Evolutionary conservation across 1,140 invertebrate genomes (phyloP).

Genomic region (Pygmarrhopalites habei): DNA sequence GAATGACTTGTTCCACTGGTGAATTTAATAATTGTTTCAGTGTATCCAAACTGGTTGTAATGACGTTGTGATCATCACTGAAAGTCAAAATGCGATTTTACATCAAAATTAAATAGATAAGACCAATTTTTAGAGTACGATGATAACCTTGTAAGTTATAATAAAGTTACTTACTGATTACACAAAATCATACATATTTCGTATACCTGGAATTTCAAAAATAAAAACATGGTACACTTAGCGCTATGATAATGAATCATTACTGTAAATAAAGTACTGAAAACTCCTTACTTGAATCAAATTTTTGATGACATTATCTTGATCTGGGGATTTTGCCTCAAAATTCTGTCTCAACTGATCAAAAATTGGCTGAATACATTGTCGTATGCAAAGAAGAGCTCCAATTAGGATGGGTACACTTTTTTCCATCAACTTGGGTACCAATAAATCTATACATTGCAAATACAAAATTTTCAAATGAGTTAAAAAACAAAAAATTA

Average conservation of each 20-base stretch:
- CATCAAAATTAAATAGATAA: too few species aligned
- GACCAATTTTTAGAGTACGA: too few species aligned
- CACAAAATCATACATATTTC: conserved; percentile 70
- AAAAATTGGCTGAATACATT: conserved; percentile 25
- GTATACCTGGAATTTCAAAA: conserved; percentile 63
- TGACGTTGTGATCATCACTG: conserved; percentile 71
- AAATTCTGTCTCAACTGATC: conserved; percentile 15
- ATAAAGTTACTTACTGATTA: too few species aligned
- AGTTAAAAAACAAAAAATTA: conserved; percentile 8
- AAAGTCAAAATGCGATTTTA: too few species aligned
- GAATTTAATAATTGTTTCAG: conserved; percentile 63
- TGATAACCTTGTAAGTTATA: too few species aligned
- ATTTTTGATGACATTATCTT: conserved; percentile 16
- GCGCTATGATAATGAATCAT: conserved; percentile 14
- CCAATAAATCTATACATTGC: conserved; percentile 38
- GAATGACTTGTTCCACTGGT: conserved; percentile 54
- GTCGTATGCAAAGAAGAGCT: conserved; percentile 29
- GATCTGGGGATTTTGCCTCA: conserved; percentile 7
- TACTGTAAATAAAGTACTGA: too few species aligned
- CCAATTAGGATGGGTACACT: conserved; percentile 32
- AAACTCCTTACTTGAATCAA: conserved; percentile 23
- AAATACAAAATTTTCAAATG: conserved; percentile 13
- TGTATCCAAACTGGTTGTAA: conserved; percentile 73
- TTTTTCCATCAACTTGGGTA: conserved; percentile 40
- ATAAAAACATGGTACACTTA: conserved; percentile 40